Percentiles rank a stretch among this genome's conserved stretches.
phyloP scores from a whole-genome alignment of 2,113 vertebrate genomes.

The Brachypodius melanocephalos region DNA sequence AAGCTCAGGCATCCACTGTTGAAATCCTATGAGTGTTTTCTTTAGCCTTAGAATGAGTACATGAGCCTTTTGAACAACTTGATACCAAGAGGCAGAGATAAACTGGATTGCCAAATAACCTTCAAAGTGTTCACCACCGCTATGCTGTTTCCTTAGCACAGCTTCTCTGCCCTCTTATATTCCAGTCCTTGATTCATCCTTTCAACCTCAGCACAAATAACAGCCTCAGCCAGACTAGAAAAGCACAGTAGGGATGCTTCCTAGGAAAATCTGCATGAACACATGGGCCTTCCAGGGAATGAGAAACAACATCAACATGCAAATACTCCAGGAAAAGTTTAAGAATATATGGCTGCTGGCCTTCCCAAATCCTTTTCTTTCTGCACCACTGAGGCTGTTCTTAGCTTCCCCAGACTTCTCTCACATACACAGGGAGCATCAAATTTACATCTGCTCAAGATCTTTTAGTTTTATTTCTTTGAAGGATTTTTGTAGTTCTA shows the following conservation, averaged over 20 bases:
- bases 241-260: background rate
- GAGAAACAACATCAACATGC: background rate
- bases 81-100: background rate
- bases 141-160: background rate
- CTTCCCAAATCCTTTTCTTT: background rate
- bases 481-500: background rate
- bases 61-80: background rate
- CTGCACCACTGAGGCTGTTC: background rate
- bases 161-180: background rate
- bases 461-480: background rate
- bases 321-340: background rate
- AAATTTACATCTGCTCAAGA: background rate
- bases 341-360: background rate
- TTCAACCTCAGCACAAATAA: background rate
- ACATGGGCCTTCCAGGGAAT: background rate
- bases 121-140: background rate
- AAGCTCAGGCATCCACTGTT: background rate
- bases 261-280: background rate
- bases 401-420: background rate
- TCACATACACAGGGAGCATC: background rate
- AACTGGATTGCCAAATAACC: background rate
- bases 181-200: background rate
- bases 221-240: background rate
- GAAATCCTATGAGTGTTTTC: background rate
- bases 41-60: background rate